Evolutionary conservation across 2,888 invertebrate species (phyloP), one percentile per base, ranked within the genome.

Genomic region (Neoaliturus tenellus): DNA sequence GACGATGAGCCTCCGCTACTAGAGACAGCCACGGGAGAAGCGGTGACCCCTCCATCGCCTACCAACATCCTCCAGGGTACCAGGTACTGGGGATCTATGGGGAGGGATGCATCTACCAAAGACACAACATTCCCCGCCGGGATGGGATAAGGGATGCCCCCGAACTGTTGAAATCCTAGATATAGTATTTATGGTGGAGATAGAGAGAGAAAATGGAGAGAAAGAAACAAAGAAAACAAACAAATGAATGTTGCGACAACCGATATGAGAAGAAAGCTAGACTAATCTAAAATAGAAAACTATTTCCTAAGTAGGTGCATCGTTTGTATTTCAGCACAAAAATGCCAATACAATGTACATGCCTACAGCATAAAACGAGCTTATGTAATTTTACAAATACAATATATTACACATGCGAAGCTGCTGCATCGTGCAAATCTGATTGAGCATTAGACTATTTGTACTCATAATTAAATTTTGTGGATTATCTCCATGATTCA

Each of bases 21-120:
- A 94, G 88, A 94, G 89, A 96, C 93, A 88, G 96, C 95, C 88
- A 96, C 96, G 86, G 84, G 95, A 91, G 93, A 91, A 96, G 96
- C 88, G 95, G 85, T 73, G 23, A 81, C 83, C 20, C 94, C 86
- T 96, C 96, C 87, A 95, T 96, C 96, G 69, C 85, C 84, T 58
- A 85, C 91, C 89, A 96, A 96, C 89, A 96, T 96, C 88, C 81
- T 84, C 81, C 81, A 81, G 71, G 73, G 84, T 75, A 84, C 80
- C 55, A 83, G 80, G 80, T 83, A 83, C 71, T 83, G 84, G 55
- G 84, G 80, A 39, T 84, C 84, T 62, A 81, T 69, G 10, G 81
- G 84, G 81, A 75, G 69, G 62, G 84, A 81, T 35, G 75, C 48
- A 71, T 84, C 84, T 81, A 84, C 41, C 58, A 81, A 81, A 35